Conservation (phyloP, 2,113 vertebrate species). For the Heterochromis multidens region DNA sequence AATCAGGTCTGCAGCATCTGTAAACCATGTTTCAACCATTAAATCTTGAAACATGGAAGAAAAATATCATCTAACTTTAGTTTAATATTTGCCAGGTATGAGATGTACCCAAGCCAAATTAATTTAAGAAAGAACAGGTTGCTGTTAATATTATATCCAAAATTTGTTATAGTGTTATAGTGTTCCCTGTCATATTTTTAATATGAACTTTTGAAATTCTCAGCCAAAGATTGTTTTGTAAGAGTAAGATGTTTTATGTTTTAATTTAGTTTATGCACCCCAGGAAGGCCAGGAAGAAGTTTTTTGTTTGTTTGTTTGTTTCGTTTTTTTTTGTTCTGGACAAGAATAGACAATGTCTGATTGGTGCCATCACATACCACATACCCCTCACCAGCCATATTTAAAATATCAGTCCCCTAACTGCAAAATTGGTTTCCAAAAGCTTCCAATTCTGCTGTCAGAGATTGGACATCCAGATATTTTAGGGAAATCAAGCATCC, state of each 20-base stretch:
- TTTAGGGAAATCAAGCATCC: neutral
- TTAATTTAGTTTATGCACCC: neutral
- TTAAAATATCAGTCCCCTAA: too few species aligned
- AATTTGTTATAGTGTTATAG: neutral
- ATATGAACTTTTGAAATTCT: neutral
- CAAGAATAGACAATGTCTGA: neutral
- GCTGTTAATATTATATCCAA: neutral
- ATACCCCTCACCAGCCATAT: neutral
- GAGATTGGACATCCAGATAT: neutral
- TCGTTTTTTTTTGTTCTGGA: too few species aligned
- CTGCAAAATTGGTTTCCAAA: too few species aligned
- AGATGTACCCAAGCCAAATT: neutral
- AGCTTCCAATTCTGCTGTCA: neutral
- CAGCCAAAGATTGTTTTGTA: neutral
- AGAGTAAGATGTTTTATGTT: neutral
- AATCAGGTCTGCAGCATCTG: too few species aligned
- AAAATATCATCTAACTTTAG: neutral
- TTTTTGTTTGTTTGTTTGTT: too few species aligned
- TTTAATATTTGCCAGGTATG: neutral
- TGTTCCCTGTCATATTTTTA: neutral
- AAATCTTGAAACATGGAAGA: too few species aligned
- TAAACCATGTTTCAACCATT: too few species aligned
- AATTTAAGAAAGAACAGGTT: neutral
- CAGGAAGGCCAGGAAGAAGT: rapidly evolving
- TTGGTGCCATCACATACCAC: neutral